Conservation (phyloP, 2,888 invertebrate species). For the Hemaris fuciformis region DNA sequence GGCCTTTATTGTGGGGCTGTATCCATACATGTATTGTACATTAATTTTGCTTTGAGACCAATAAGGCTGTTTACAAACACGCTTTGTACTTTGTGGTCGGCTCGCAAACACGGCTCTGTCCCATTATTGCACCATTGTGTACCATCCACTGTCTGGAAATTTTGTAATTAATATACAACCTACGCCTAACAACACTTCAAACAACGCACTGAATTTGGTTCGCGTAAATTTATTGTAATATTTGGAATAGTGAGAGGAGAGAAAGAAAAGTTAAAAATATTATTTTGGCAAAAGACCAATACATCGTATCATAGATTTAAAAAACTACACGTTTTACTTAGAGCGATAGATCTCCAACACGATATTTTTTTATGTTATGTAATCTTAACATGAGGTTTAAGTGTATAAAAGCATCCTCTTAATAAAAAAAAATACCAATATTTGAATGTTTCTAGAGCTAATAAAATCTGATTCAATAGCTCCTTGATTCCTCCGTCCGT, state of each 20-base stretch:
- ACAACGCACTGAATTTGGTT: background rate
- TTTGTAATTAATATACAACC: slow-evolving; percentile 50
- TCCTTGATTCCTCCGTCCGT: too few species aligned
- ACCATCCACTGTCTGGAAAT: slow-evolving; percentile 46
- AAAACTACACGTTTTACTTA: too few species aligned
- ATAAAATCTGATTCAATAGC: too few species aligned
- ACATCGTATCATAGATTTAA: too few species aligned
- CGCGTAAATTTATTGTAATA: background rate
- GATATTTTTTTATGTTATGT: too few species aligned
- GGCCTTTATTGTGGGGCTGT: slow-evolving; percentile 4
- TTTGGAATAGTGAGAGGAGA: background rate
- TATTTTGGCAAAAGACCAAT: too few species aligned
- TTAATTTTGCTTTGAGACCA: slow-evolving; percentile 61
- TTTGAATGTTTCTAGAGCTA: too few species aligned
- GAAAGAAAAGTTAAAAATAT: too few species aligned
- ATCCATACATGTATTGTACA: slow-evolving; percentile 22
- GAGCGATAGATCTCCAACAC: too few species aligned
- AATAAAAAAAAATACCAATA: too few species aligned
- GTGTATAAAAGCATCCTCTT: too few species aligned
- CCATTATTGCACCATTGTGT: slow-evolving; percentile 57
- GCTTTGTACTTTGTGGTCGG: slow-evolving; percentile 63
- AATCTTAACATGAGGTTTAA: too few species aligned
- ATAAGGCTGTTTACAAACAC: slow-evolving; percentile 63
- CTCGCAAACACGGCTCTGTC: slow-evolving; percentile 50
- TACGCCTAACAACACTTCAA: background rate